phyloP scores from a whole-genome alignment of 2,113 vertebrate species.

The Cyanoliseus patagonus region DNA sequence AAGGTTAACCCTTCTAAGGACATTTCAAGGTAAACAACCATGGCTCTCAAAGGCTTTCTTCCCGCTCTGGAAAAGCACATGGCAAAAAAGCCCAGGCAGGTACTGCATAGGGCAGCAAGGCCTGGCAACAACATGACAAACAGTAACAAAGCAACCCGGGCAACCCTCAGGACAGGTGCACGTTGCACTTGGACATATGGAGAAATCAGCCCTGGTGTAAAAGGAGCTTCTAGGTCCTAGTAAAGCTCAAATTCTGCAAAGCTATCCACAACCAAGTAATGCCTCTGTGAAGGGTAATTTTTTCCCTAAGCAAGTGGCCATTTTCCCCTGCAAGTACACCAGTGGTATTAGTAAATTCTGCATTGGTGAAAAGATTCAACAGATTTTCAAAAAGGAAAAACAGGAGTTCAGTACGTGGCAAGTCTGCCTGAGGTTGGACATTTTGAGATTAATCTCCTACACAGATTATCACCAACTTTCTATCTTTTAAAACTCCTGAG shows the following conservation, averaged over 20 bases:
- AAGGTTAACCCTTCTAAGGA: background rate
- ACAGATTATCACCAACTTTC: background rate
- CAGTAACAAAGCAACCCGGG: accelerated
- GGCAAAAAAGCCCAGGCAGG: background rate
- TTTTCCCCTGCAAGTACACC: background rate
- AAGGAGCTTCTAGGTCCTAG: background rate
- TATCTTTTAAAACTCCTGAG: background rate
- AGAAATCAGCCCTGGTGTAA: background rate
- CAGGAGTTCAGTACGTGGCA: background rate
- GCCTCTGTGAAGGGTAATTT: background rate
- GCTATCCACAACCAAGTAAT: background rate
- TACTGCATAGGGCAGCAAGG: background rate
- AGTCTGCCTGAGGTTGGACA: background rate
- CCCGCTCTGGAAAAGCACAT: background rate
- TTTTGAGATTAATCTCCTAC: background rate
- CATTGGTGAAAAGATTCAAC: background rate
- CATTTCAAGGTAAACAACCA: background rate
- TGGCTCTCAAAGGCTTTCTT: background rate
- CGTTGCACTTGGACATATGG: background rate
- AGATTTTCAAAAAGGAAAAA: background rate
- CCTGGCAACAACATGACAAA: background rate
- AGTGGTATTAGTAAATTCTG: background rate
- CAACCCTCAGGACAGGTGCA: accelerated
- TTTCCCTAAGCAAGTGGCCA: background rate
- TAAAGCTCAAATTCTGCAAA: background rate